Evolutionary conservation across 2,888 invertebrate genomes (phyloP).

Genomic region (Mesoligia furuncula): DNA sequence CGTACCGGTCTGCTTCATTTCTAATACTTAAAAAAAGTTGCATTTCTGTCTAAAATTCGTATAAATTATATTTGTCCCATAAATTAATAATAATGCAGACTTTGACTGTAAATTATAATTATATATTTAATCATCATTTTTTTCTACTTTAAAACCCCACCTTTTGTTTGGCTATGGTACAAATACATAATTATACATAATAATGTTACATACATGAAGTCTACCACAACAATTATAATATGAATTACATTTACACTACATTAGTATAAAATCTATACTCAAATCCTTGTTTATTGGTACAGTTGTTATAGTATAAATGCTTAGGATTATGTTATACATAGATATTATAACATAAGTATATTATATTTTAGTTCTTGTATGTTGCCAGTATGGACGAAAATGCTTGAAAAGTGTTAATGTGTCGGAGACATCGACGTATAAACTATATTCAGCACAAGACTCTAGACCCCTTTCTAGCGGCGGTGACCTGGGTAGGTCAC

Average conservation of each 20-base stretch:
- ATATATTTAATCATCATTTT: not conserved
- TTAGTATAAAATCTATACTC: conserved; percentile 56
- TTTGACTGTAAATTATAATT: not conserved
- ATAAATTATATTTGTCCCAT: not conserved
- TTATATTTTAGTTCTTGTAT: not conserved
- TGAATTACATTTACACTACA: conserved; percentile 22
- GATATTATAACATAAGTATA: not conserved
- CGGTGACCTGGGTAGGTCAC: too few relatives aligned
- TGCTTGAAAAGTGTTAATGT: not conserved
- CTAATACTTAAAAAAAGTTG: not conserved
- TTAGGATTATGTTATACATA: conserved; percentile 27
- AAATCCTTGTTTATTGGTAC: conserved; percentile 50
- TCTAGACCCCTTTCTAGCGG: not conserved
- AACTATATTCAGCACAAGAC: not conserved
- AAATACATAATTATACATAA: conserved; percentile 17
- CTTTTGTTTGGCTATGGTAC: not conserved
- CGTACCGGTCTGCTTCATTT: not conserved
- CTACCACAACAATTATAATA: conserved; percentile 14
- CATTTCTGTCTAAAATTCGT: not conserved
- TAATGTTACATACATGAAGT: conserved; percentile 9
- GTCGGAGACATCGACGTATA: too few relatives aligned
- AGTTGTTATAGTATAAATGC: conserved; percentile 14
- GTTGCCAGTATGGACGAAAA: conserved; percentile 6
- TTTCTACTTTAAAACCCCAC: not conserved
- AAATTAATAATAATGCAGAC: not conserved